Evolutionary conservation across 2,888 invertebrate species (phyloP).

Genomic region (Zygogramma bicolorata): DNA sequence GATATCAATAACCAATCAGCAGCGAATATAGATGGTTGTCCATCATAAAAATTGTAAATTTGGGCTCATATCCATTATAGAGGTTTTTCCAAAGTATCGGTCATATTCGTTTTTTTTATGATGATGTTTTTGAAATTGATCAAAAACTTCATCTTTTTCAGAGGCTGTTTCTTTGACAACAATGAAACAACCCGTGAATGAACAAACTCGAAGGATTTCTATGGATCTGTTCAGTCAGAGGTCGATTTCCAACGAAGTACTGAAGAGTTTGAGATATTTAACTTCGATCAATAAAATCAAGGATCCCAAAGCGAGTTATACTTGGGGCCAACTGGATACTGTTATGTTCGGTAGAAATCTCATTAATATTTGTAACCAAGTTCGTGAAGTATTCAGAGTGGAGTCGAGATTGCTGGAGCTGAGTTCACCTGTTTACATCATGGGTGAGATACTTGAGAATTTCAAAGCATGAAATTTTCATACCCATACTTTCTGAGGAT

Average conservation of each 20-base stretch:
- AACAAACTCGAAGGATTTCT: constrained; percentile 60
- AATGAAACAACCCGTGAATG: constrained; percentile 50
- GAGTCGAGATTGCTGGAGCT: constrained; percentile 71
- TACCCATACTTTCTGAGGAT: neutral
- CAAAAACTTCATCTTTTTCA: no score
- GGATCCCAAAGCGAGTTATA: constrained; percentile 51
- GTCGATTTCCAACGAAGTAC: constrained; percentile 71
- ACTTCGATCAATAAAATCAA: constrained; percentile 52
- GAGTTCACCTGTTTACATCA: constrained; percentile 70
- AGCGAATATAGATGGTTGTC: no score
- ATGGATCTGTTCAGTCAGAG: constrained; percentile 70
- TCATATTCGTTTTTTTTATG: neutral
- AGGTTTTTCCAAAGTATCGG: neutral
- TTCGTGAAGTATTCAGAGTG: constrained; percentile 66
- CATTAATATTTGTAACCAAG: constrained; percentile 68
- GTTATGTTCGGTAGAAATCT: constrained; percentile 68
- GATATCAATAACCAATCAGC: no score
- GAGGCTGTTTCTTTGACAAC: constrained; percentile 58
- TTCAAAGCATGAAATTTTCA: neutral
- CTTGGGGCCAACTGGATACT: constrained; percentile 61
- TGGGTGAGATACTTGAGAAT: constrained; percentile 63
- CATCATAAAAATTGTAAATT: no score
- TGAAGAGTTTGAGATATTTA: constrained; percentile 64
- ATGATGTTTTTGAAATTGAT: neutral
- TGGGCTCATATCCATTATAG: no score